These are phyloP conservation scores for Arrhopalites spinosus DNA, from an alignment of 2,888 invertebrate genomes.

Conservation along the genomic window DNA sequence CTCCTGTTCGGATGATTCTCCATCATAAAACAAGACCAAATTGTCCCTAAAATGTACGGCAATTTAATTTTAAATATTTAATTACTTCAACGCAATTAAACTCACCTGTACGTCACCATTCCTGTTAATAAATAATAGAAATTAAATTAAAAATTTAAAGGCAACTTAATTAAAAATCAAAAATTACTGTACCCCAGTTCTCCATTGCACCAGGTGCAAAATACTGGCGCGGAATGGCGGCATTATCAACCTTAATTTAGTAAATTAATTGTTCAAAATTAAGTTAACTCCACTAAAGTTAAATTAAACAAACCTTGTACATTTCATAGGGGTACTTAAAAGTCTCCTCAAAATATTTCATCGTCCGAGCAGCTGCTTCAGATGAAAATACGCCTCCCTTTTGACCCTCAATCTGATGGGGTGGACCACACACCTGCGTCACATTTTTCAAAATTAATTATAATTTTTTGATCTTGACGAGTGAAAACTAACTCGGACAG, in stretches of 20 bases:
- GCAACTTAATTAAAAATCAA: background rate
- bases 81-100: too few species aligned
- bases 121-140: too few species aligned
- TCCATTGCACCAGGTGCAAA: conserved; percentile 43
- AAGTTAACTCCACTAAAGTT: too few species aligned
- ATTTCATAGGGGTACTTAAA: background rate
- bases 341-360: conserved; percentile 26
- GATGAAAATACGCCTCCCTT: conserved; percentile 22
- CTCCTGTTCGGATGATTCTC: background rate
- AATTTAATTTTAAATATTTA: too few species aligned
- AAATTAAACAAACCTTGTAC: too few species aligned
- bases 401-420: background rate
- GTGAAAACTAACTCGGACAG: too few species aligned
- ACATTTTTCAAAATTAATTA: too few species aligned
- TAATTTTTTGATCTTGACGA: too few species aligned
- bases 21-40: background rate
- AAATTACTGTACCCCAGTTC: conserved; percentile 43
- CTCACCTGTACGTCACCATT: too few species aligned
- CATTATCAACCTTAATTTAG: conserved; percentile 52
- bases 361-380: conserved; percentile 41
- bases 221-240: conserved; percentile 37
- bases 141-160: too few species aligned
- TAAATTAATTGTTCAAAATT: too few species aligned
- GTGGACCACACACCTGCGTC: conserved; percentile 48
- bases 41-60: background rate